Base-by-base conservation (phyloP, 2,888 invertebrate species). In the Eilema depressum region DNA sequence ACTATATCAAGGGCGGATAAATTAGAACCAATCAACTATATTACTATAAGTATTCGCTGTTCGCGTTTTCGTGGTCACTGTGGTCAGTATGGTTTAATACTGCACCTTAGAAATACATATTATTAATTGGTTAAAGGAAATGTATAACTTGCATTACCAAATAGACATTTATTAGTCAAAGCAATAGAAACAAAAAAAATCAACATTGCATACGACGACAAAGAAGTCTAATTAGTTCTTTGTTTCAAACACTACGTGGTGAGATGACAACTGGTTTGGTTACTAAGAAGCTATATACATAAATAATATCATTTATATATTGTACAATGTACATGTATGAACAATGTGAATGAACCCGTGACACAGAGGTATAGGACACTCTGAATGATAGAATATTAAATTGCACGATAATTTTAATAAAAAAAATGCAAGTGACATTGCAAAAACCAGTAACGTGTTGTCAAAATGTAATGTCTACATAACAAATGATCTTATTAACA, bases 401-500 rank as follows among this genome's bases (percentile, higher is more conserved):
- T 1, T 28, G 17, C 20, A 7, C 0, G n/a, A 12, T 57, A 23
- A 11, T 10, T 37, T 8, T 47, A 47, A 5, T 61, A 20, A 47
- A 53, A 30, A 56, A 30, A 53, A 56, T 33, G n/a, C 1, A 23
- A 65, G 63, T 14, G 64, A 56, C 28, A 67, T 57, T 66, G 69
- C 66, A 62, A 70, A 53, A 66, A 37, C 63, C 56, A 61, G 59
- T 64, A 73, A 77, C 70, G 69, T 71, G 65, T 65, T 74, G 70
- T 73, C 74, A 79, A 69, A 33, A 71, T 69, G 68, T 61, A 75
- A 71, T 73, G 69, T 73, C 63, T 72, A 66, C 37, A 64, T 59
- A 28, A 37, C 28, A 68, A 72, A 73, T 74, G 67, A 78, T 81
- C 68, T 76, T 73, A 74, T 62, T 74, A 79, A 67, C 79, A 82